Percentiles rank a stretch among this genome's conserved stretches.
phyloP scores from a whole-genome alignment of 1,140 invertebrate species.

The Semibalanus balanoides region DNA sequence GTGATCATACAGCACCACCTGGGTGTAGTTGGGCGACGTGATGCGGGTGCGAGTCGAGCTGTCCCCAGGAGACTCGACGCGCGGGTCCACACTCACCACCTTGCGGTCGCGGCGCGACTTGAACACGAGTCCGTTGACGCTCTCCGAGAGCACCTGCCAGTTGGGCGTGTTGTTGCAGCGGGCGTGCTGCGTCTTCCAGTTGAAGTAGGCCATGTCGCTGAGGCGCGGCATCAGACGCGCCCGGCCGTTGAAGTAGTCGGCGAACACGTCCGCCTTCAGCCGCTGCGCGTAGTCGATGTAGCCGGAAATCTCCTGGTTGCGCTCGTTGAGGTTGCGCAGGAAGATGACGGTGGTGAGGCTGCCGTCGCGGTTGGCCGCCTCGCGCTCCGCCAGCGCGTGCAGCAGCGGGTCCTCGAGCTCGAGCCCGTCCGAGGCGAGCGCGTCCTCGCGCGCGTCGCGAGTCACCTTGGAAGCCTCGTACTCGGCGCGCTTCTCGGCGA shows the following conservation, averaged over 20 bases:
- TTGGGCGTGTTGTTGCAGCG: conserved; percentile 49
- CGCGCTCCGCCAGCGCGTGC: conserved; percentile 46
- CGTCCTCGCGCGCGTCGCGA: conserved; percentile 36
- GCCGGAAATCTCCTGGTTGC: conserved; percentile 53
- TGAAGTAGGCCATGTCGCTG: conserved; percentile 54
- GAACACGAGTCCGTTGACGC: conserved; percentile 46
- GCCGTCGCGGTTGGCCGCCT: conserved; percentile 47
- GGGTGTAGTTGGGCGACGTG: not conserved
- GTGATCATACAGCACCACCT: not conserved
- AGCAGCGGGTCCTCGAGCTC: conserved; percentile 41
- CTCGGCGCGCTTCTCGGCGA: conserved; percentile 33
- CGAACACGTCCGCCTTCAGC: conserved; percentile 52
- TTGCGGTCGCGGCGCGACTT: conserved; percentile 45
- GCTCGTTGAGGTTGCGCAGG: conserved; percentile 42
- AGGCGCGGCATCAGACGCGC: conserved; percentile 43
- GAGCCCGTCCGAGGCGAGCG: conserved; percentile 39
- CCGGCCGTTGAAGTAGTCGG: conserved; percentile 47
- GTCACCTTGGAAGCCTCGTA: conserved; percentile 16
- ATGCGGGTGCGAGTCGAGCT: conserved; percentile 32
- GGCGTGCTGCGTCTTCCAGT: conserved; percentile 49
- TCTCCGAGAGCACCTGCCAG: conserved; percentile 48
- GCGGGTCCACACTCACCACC: conserved; percentile 40
- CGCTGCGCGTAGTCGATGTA: conserved; percentile 61
- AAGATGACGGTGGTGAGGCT: conserved; percentile 55
- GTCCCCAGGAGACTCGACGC: conserved; percentile 31